phyloP scores from a whole-genome alignment of 2,797 vertebrate genomes.

The Dendrocincla fuliginosa region DNA sequence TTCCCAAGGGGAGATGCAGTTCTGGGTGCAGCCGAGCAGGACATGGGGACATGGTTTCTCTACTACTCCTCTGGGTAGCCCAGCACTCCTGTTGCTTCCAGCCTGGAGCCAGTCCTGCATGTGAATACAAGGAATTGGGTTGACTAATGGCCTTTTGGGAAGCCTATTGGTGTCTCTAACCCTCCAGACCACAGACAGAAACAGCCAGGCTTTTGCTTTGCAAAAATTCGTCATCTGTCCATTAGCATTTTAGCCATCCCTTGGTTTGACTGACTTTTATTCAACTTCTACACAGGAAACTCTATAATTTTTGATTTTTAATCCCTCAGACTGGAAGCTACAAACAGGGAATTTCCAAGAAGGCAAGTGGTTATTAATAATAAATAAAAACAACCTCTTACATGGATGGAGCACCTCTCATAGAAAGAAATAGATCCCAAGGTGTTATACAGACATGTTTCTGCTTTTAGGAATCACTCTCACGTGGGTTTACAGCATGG shows the following conservation, averaged over 20 bases:
- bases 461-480: constrained; percentile 13
- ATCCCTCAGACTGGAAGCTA: neutral
- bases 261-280: neutral
- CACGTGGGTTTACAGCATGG: neutral
- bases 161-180: neutral
- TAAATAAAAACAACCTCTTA: constrained; percentile 39
- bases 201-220: neutral
- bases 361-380: constrained; percentile 46
- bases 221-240: neutral
- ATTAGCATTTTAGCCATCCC: neutral
- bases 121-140: neutral
- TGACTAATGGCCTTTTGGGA: neutral
- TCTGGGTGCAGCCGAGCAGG: neutral
- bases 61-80: neutral
- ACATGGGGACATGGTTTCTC: neutral
- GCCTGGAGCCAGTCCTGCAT: neutral
- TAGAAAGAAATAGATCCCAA: constrained; percentile 26
- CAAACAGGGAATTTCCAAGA: neutral
- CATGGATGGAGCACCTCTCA: constrained; percentile 1
- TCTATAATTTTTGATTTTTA: neutral
- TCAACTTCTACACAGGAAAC: neutral
- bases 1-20: neutral
- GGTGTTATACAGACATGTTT: constrained; percentile 10
- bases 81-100: neutral
- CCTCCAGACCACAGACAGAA: neutral